Evolutionary conservation across 2,113 vertebrate species (phyloP).

Genomic region (Sinocyclocheilus maitianheensis): DNA sequence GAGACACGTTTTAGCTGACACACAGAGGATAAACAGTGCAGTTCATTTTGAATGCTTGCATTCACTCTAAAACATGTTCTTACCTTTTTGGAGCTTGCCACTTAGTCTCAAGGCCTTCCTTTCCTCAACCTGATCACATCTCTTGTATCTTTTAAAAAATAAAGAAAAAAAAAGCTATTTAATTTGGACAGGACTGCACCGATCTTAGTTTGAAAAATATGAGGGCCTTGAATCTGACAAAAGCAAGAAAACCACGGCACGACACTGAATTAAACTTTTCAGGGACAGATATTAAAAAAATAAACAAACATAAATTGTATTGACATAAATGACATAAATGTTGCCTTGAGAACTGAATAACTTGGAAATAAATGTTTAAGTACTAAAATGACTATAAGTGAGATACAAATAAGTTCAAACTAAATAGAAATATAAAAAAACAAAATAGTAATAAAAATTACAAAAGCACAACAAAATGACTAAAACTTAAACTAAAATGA

Average conservation of each 20-base stretch:
- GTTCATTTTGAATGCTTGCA: too few species aligned
- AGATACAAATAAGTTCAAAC: too few species aligned
- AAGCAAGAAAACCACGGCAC: neutral
- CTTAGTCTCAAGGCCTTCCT: constrained; percentile 83
- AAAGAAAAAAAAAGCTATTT: neutral
- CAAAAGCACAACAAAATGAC: too few species aligned
- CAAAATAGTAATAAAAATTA: too few species aligned
- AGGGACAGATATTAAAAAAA: neutral
- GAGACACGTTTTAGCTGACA: neutral
- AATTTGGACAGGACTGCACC: neutral
- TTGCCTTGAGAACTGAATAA: too few species aligned
- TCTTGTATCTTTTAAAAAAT: constrained; percentile 80
- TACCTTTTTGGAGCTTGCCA: constrained; percentile 84
- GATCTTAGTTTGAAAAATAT: neutral
- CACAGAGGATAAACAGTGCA: neutral
- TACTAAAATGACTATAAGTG: too few species aligned
- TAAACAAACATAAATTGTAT: too few species aligned
- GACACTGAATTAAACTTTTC: neutral
- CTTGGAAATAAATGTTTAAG: too few species aligned
- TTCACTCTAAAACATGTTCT: neutral
- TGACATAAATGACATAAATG: too few species aligned
- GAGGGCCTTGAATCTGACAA: neutral
- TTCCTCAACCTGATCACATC: constrained; percentile 89
- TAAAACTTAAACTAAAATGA: too few species aligned
- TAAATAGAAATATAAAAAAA: too few species aligned